phyloP scores from a whole-genome alignment of 2,797 vertebrate genomes.

The Acanthurus lineatus region DNA sequence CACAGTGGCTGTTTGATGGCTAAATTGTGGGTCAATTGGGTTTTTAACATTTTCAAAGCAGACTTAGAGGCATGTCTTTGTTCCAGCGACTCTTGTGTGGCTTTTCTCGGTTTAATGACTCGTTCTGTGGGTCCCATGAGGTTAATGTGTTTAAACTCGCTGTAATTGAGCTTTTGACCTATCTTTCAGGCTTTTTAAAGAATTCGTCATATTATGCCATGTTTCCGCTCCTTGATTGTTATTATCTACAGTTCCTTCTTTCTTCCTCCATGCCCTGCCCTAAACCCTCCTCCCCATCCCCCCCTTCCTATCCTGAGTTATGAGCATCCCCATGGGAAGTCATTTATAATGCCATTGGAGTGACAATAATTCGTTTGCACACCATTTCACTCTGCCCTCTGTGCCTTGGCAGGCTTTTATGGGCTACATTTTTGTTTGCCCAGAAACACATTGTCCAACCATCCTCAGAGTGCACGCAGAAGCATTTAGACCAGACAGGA shows the following conservation, averaged over 20 bases:
- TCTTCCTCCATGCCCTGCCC: constrained; percentile 42
- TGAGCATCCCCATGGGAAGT: constrained; percentile 76
- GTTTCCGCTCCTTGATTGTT: constrained; percentile 74
- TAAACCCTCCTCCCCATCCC: constrained; percentile 36
- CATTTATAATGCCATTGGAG: constrained; percentile 82
- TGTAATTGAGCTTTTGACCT: constrained; percentile 85
- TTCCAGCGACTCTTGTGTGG: constrained; percentile 74
- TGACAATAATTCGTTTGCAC: constrained; percentile 82
- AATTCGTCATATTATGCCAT: constrained; percentile 72
- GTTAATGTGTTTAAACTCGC: constrained; percentile 86
- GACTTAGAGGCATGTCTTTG: constrained; percentile 78
- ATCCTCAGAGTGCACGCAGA: constrained; percentile 60
- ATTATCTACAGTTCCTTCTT: constrained; percentile 63
- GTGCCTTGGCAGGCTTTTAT: constrained; percentile 73
- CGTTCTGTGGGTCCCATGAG: constrained; percentile 77
- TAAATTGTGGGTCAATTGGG: constrained; percentile 86
- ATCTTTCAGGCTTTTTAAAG: constrained; percentile 70
- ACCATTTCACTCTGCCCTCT: constrained; percentile 79
- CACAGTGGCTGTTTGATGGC: constrained; percentile 78
- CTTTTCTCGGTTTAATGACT: constrained; percentile 82
- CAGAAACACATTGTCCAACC: constrained; percentile 69
- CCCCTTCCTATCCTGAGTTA: constrained; percentile 66
- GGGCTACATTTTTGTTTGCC: constrained; percentile 65
- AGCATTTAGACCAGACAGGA: constrained; percentile 50
- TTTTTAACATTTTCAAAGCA: constrained; percentile 85